Evolutionary conservation across 1,140 invertebrate genomes (phyloP).

Genomic region (Babylonia areolata): DNA sequence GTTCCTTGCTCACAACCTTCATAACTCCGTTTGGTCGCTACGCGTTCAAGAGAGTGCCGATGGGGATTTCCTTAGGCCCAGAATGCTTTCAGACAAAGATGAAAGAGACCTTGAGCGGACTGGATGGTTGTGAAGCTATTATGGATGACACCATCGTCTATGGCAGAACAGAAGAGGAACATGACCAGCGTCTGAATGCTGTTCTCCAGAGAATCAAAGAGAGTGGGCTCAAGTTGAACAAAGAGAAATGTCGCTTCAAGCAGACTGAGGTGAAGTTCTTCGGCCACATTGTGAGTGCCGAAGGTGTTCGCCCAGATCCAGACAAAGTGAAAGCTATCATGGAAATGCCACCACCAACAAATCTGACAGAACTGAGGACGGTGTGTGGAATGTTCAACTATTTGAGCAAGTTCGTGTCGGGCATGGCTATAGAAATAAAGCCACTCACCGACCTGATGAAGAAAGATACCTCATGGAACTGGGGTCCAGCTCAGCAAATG

Average conservation of each 20-base stretch:
- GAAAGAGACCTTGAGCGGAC: no score
- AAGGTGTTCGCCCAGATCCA: no score
- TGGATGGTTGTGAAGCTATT: no score
- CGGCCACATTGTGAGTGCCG: no score
- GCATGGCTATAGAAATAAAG: constrained; percentile 36
- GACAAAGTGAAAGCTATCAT: constrained; percentile 61
- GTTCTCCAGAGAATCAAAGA: constrained; percentile 36
- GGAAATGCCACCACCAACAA: constrained; percentile 62
- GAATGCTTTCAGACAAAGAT: no score
- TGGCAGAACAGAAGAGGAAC: constrained; percentile 70
- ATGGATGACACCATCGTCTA: constrained; percentile 64
- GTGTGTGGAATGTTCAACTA: constrained; percentile 43
- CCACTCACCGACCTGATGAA: constrained; percentile 44
- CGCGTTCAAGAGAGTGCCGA: no score
- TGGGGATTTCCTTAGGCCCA: no score
- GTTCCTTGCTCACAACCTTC: no score
- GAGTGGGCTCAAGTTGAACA: constrained; percentile 48
- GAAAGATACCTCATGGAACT: constrained; percentile 36
- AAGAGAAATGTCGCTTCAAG: no score
- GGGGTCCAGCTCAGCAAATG: constrained; percentile 37
- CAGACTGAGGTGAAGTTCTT: no score
- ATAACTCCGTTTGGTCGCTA: no score
- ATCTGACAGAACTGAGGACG: constrained; percentile 15
- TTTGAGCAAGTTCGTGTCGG: constrained; percentile 40
- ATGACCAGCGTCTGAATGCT: constrained; percentile 21